Base-by-base conservation (phyloP, 2,888 invertebrate genomes). In the Beris chalybata region DNA sequence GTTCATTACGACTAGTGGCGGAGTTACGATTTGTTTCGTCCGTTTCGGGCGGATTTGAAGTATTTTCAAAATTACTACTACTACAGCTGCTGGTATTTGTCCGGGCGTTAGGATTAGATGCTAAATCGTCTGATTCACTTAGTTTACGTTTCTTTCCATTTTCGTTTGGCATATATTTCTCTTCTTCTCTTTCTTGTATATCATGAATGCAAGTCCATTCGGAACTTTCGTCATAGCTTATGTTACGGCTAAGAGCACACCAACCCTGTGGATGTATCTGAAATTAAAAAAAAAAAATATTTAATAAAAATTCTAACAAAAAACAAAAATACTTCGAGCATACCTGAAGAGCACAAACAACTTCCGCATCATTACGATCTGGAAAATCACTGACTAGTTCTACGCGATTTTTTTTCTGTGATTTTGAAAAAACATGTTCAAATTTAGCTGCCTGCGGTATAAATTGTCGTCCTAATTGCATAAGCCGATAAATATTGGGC, bases 161-260 rank as follows among this genome's bases (percentile, higher is more conserved):
- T 15, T 66, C 44, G 65, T 65, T 59, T n/a, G 43, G 61, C 7
- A 54, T 12, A n/a, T 58, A 53, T 52, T 44, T 69, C 65, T 56
- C 67, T 9, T 77, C 74, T 5, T 83, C 83, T 65, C 78, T 79
- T 52, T 89, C 88, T 81, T 95, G 94, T 71, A 97, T 93, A 77
- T 96, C 95, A 81, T 97, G 96, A 64, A 97, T 88, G 76, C 94
- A 93, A 6, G 94, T 94, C 93, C 94, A 96, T 90, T 96, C 96
- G 47, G 92, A 90, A 75, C 86, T 86, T 77, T 95, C 94, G 73
- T 91, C 89, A 69, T 87, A 88, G 74, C 91, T 93, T 65, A 94
- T 90, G 80, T 95, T 95, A 71, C 96, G 86, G 66, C 93, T 93
- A 44, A 95, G 82, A 15, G 92, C 91, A 77, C 91, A 92, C 90